Conservation (phyloP, 2,113 vertebrate genomes). For the Rhodinocichla rosea region DNA sequence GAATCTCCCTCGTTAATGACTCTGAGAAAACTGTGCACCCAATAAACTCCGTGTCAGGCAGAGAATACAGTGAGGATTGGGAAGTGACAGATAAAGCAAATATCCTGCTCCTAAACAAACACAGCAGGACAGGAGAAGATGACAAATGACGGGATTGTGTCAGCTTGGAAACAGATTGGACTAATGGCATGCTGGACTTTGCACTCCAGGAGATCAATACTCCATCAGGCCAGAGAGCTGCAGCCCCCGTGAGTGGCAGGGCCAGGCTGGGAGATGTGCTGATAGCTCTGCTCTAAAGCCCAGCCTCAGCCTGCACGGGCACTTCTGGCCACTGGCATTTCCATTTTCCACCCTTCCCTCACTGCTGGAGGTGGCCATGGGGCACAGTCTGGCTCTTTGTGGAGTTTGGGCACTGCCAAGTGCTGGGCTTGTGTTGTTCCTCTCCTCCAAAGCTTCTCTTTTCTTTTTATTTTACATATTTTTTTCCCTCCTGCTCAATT, state of each 20-base stretch:
- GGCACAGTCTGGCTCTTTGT: rapidly evolving
- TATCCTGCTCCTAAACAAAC: slow-evolving; percentile 81
- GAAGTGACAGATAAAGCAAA: slow-evolving; percentile 74
- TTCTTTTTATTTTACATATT: background rate
- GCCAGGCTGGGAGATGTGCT: slow-evolving; percentile 31
- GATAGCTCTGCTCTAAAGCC: background rate
- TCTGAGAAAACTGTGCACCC: slow-evolving; percentile 58
- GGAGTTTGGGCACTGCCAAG: background rate
- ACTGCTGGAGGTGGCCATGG: rapidly evolving
- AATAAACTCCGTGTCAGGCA: slow-evolving; percentile 1
- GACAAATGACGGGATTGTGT: slow-evolving; percentile 86
- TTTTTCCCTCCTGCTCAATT: rapidly evolving
- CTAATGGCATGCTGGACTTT: slow-evolving; percentile 76
- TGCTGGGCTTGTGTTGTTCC: rapidly evolving
- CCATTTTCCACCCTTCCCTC: background rate
- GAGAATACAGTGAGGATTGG: slow-evolving; percentile 54
- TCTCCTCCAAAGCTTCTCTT: background rate
- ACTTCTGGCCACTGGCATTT: rapidly evolving
- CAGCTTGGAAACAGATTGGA: slow-evolving; percentile 74
- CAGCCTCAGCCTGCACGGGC: background rate
- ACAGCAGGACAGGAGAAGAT: slow-evolving; percentile 83
- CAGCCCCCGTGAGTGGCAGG: slow-evolving; percentile 30
- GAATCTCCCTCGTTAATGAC: slow-evolving; percentile 53
- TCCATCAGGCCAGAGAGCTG: slow-evolving; percentile 65
- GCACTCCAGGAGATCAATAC: slow-evolving; percentile 74